Conservation (phyloP, 2,113 vertebrate genomes). For the Corythaeola cristata region DNA sequence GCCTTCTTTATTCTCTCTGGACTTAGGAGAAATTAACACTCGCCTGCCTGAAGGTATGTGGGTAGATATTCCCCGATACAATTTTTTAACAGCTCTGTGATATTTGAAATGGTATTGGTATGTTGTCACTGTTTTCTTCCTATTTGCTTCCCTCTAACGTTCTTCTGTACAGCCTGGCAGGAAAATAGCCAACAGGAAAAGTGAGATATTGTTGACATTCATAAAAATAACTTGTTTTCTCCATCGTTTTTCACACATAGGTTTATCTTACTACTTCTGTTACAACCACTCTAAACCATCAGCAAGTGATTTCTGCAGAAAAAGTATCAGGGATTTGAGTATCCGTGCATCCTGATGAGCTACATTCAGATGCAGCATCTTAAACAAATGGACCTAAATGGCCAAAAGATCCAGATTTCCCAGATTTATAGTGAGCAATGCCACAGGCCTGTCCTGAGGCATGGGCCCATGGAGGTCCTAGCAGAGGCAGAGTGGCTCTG, state of each 20-base stretch:
- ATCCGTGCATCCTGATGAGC: not conserved
- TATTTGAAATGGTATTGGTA: not conserved
- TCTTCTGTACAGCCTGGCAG: not conserved
- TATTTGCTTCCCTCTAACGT: not conserved
- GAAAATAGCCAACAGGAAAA: not conserved
- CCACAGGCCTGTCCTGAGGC: not conserved
- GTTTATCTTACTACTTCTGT: not conserved
- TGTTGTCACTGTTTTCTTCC: not conserved
- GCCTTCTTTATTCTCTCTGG: slow-evolving; percentile 1
- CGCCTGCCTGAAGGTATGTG: not conserved
- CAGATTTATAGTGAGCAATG: not conserved
- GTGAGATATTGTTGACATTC: not conserved
- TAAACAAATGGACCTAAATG: not conserved
- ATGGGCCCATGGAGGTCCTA: accelerated
- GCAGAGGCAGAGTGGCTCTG: not conserved
- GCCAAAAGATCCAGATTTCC: not conserved
- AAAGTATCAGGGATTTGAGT: not conserved
- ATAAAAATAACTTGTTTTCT: not conserved
- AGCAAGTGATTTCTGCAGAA: not conserved
- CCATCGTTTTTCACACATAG: not conserved
- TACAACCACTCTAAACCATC: not conserved
- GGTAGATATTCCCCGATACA: not conserved
- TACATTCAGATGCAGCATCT: not conserved
- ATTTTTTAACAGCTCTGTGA: not conserved
- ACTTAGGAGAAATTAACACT: slow-evolving; percentile 19